Base-by-base conservation (phyloP, 2,113 vertebrate genomes). In the Sceloporus tristichus region DNA sequence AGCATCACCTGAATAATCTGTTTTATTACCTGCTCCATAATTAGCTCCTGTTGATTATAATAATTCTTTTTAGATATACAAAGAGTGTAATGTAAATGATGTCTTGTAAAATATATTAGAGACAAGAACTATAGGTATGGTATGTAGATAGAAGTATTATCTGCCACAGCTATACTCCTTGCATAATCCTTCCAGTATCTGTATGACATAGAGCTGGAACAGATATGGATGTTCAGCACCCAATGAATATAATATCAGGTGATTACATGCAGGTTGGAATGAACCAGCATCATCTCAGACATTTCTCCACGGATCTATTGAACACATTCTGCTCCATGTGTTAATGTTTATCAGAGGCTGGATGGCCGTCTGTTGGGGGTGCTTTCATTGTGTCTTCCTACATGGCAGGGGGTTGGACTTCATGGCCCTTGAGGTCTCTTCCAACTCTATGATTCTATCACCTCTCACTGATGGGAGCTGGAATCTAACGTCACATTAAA, bases 1-100 rank as follows among this genome's bases (percentile, higher is more conserved):
- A 94, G 96, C 94, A 92, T 93, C 92, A 95, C 95, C 96, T 96
- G 96, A 95, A 95, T 95, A 96, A 96, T 93, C 94, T 94, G 89
- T 90, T 96, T 97, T 95, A 95, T 95, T 92, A 93, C 93, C 94
- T 95, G 86, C 76, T 96, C 95, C 93, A 95, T 95, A 95, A 94
- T 90, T 95, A 95, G 93, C 82, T 95, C 84, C 85, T 89, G 87
- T 94, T 95, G 92, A 94, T 95, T 95, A 93, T 85, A 89, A 93
- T 91, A 79, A 87, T 87, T 87, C 82, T 92, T 87, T 83, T 71
- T 91, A 84, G 89, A 87, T 95, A 92, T 89, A 93, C 93, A 93
- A 94, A 89, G 91, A 89, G 40, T 85, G 76, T 84, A 86, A 92
- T 62, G 80, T 81, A 95, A 94, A 92, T 56, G 90, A n/a, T 14